Conservation (phyloP, 2,888 invertebrate species). For the Drosophila mettleri region DNA sequence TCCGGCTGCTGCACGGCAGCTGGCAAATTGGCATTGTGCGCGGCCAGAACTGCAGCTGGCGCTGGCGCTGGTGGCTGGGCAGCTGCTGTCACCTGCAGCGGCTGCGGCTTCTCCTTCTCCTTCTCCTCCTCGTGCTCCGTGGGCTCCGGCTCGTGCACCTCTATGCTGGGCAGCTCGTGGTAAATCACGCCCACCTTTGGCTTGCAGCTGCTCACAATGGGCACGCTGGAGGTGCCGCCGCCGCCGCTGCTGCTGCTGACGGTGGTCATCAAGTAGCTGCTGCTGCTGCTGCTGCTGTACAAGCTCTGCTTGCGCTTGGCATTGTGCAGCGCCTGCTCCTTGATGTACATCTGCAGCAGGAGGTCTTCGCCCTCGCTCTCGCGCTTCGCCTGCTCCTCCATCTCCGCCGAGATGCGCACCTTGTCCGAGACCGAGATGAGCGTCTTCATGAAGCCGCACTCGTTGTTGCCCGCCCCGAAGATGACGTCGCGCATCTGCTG, state of each 20-base stretch:
- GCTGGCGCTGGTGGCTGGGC: not conserved
- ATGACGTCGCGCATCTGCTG: constrained; percentile 84
- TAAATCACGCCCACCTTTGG: constrained; percentile 28
- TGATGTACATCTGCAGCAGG: constrained; percentile 90
- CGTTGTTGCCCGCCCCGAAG: constrained; percentile 80
- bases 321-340: constrained; percentile 89
- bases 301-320: constrained; percentile 90
- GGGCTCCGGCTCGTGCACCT: constrained; percentile 49
- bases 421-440: constrained; percentile 84
- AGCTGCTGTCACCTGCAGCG: not conserved
- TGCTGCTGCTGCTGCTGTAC: constrained; percentile 77
- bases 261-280: constrained; percentile 42
- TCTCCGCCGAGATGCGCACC: constrained; percentile 78
- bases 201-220: constrained; percentile 21
- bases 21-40: constrained; percentile 75
- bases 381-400: constrained; percentile 65
- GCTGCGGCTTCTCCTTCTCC: constrained; percentile 54
- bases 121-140: constrained; percentile 31
- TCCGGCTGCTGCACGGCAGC: constrained; percentile 82
- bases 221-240: constrained; percentile 19
- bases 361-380: constrained; percentile 86
- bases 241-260: constrained; percentile 31
- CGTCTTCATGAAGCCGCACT: constrained; percentile 83
- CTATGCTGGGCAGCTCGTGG: constrained; percentile 68
- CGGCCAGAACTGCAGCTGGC: constrained; percentile 84